A percentile compares a stretch with the other conserved stretches of the same genome.
phyloP scores from a whole-genome alignment of 2,113 vertebrate genomes.

The Crypturellus undulatus region DNA sequence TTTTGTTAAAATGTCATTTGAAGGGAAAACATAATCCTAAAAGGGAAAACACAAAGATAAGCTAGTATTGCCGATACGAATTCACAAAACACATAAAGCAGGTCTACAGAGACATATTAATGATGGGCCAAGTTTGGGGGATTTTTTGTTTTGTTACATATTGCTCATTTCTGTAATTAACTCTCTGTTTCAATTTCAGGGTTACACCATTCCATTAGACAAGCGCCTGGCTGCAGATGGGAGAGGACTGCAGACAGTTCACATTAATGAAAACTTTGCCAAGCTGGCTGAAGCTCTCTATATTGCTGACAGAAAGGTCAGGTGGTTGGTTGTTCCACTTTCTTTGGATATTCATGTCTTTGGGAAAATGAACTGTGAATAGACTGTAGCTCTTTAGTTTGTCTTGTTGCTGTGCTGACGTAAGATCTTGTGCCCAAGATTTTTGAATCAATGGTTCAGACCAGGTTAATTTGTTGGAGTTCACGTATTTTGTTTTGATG shows the following conservation, averaged over 20 bases:
- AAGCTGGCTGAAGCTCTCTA: conserved; percentile 97
- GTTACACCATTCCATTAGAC: conserved; percentile 97
- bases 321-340: background rate
- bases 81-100: background rate
- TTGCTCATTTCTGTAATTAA: background rate
- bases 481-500: background rate
- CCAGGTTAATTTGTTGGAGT: background rate
- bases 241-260: conserved; percentile 94
- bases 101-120: background rate
- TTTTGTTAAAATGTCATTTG: background rate
- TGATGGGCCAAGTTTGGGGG: background rate
- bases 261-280: conserved; percentile 98
- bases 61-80: background rate
- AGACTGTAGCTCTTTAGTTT: background rate
- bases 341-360: background rate
- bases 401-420: background rate
- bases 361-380: background rate
- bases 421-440: background rate
- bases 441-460: background rate
- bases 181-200: conserved; percentile 76
- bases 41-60: background rate
- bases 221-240: conserved; percentile 97
- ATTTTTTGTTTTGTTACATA: background rate
- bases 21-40: background rate
- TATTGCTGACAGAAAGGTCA: conserved; percentile 97